Percentiles rank a stretch among this genome's conserved stretches.
phyloP scores from a whole-genome alignment of 2,888 invertebrate species.

The Acronicta psi region DNA sequence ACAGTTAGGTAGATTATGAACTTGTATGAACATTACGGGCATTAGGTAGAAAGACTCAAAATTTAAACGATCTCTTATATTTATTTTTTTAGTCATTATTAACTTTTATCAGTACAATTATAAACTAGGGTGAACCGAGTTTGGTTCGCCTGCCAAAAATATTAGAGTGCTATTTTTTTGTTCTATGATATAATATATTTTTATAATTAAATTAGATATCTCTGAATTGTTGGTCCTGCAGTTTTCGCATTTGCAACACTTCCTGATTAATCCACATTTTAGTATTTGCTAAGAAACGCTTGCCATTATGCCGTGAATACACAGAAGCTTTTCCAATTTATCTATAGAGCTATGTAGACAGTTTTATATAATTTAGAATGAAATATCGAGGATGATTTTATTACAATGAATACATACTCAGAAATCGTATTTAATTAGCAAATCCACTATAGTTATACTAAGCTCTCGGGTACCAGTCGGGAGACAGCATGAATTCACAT shows the following conservation, averaged over 20 bases:
- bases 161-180: constrained; percentile 58
- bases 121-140: constrained; percentile 36
- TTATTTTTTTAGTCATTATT: constrained; percentile 62
- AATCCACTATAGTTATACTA: constrained; percentile 15
- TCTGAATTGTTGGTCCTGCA: constrained; percentile 29
- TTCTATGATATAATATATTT: constrained; percentile 52
- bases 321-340: constrained; percentile 17
- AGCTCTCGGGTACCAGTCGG: constrained; percentile 17
- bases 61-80: constrained; percentile 72
- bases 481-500: not conserved
- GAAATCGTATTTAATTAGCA: constrained; percentile 17
- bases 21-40: constrained; percentile 54
- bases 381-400: constrained; percentile 20
- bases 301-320: constrained; percentile 13
- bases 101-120: constrained; percentile 55
- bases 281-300: constrained; percentile 13
- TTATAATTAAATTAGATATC: constrained; percentile 47
- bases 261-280: constrained; percentile 12
- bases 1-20: constrained; percentile 36
- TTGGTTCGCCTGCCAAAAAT: constrained; percentile 52
- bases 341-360: constrained; percentile 30
- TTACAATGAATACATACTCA: constrained; percentile 27
- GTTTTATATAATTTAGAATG: constrained; percentile 12
- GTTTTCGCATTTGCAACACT: constrained; percentile 44
- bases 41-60: constrained; percentile 65